Percentiles rank a stretch among this genome's conserved stretches.
Evolutionary conservation across 2,888 invertebrate species (phyloP).

Genomic region (Argynnis bischoffii): DNA sequence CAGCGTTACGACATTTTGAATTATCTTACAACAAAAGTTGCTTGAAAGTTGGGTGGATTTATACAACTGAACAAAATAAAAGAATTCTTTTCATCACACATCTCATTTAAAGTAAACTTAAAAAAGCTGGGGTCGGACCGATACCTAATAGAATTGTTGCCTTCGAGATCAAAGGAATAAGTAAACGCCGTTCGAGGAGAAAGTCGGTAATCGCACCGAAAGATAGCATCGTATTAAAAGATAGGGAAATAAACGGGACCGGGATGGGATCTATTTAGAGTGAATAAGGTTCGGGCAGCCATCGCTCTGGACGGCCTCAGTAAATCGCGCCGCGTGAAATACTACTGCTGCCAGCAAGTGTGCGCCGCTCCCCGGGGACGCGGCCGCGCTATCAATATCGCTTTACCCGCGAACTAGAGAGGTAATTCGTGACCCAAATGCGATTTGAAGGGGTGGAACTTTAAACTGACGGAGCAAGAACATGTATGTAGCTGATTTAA

Average conservation of each 20-base stretch:
- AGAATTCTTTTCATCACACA: slow-evolving; percentile 29
- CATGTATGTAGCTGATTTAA: slow-evolving; percentile 11
- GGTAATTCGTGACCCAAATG: slow-evolving; percentile 79
- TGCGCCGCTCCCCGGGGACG: slow-evolving; percentile 65
- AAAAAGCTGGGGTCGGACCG: slow-evolving; percentile 34
- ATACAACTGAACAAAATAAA: slow-evolving; percentile 19
- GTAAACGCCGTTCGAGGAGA: slow-evolving; percentile 45
- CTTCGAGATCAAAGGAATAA: slow-evolving; percentile 47
- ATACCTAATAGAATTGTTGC: slow-evolving; percentile 42
- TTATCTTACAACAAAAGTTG: too few relatives aligned
- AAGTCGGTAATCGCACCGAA: slow-evolving; percentile 58
- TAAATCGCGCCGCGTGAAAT: slow-evolving; percentile 63
- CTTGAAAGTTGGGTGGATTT: background rate
- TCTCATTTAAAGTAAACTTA: slow-evolving; percentile 39
- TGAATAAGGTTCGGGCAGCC: slow-evolving; percentile 44
- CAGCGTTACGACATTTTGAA: too few relatives aligned
- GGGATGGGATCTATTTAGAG: slow-evolving; percentile 46
- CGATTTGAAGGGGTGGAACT: slow-evolving; percentile 58
- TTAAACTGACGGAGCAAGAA: slow-evolving; percentile 16
- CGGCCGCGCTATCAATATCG: slow-evolving; percentile 46
- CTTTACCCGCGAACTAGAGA: slow-evolving; percentile 75
- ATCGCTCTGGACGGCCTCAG: slow-evolving; percentile 53
- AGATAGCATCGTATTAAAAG: slow-evolving; percentile 73
- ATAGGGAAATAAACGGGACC: slow-evolving; percentile 62
- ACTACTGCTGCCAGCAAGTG: slow-evolving; percentile 45